Evolutionary conservation across 2,113 vertebrate genomes (phyloP).

Genomic region (Brienomyrus longianalis): DNA sequence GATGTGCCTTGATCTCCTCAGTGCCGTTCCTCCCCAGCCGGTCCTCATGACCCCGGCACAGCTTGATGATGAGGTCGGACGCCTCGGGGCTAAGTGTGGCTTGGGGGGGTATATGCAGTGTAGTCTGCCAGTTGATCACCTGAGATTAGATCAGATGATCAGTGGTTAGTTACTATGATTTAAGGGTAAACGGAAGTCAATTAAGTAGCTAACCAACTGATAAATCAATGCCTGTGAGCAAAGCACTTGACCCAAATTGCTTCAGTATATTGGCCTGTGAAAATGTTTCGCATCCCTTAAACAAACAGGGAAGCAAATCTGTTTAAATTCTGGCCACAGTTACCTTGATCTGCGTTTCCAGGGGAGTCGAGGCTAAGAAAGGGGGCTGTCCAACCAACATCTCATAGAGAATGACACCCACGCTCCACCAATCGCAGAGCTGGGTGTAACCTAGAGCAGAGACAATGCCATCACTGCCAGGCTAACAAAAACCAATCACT

Average conservation of each 20-base stretch:
- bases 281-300: neutral
- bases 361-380: constrained; percentile 86
- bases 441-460: constrained; percentile 78
- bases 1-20: constrained; percentile 93
- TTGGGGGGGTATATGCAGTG: constrained; percentile 82
- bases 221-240: neutral
- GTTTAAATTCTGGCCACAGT: constrained; percentile 12
- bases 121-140: constrained; percentile 96
- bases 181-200: neutral
- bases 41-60: constrained; percentile 90
- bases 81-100: constrained; percentile 88
- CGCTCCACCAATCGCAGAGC: constrained; percentile 98
- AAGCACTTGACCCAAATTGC: neutral
- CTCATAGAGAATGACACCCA: constrained; percentile 96
- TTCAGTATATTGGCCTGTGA: neutral
- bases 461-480: neutral
- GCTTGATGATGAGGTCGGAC: constrained; percentile 86
- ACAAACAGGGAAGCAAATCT: neutral
- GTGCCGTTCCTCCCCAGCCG: constrained; percentile 86
- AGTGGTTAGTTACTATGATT: neutral
- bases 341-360: constrained; percentile 98
- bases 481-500: neutral
- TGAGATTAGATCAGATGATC: constrained; percentile 36
- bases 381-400: constrained; percentile 98
- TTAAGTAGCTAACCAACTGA: neutral